Evolutionary conservation across 2,797 vertebrate genomes (phyloP).

Genomic region (Falco novaeseelandiae): DNA sequence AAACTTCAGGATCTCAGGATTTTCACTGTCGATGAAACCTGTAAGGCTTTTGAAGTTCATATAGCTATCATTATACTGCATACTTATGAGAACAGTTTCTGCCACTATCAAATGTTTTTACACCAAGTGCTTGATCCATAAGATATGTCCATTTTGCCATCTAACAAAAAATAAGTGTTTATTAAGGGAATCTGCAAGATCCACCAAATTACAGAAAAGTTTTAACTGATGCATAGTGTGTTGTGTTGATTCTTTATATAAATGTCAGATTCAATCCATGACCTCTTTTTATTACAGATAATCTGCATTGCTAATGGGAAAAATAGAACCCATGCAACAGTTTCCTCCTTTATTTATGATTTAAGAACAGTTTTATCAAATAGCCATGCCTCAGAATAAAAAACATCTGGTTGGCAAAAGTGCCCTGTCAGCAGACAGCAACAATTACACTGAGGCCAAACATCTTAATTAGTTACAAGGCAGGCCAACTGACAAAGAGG

Average conservation of each 20-base stretch:
- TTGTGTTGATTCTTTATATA: neutral
- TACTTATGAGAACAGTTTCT: neutral
- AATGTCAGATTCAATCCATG: neutral
- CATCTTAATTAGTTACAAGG: slow-evolving; percentile 67
- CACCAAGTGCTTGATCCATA: neutral
- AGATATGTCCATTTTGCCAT: neutral
- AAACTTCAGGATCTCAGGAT: neutral
- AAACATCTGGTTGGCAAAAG: slow-evolving; percentile 70
- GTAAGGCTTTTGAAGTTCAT: neutral
- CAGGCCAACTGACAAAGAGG: slow-evolving; percentile 22
- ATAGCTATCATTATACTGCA: neutral
- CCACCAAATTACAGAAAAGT: neutral
- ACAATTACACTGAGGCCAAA: slow-evolving; percentile 65
- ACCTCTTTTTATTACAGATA: neutral
- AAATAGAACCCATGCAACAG: slow-evolving; percentile 8
- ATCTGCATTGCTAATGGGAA: neutral
- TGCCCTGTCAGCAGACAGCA: slow-evolving; percentile 68
- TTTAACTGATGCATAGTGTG: neutral
- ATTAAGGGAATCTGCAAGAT: neutral
- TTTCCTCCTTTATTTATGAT: slow-evolving; percentile 56
- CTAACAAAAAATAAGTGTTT: neutral
- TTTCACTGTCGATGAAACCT: neutral
- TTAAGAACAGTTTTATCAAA: slow-evolving; percentile 64
- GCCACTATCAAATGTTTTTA: neutral
- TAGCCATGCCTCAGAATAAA: slow-evolving; percentile 44